phyloP scores from a whole-genome alignment of 2,113 vertebrate genomes.

The Zingel zingel region DNA sequence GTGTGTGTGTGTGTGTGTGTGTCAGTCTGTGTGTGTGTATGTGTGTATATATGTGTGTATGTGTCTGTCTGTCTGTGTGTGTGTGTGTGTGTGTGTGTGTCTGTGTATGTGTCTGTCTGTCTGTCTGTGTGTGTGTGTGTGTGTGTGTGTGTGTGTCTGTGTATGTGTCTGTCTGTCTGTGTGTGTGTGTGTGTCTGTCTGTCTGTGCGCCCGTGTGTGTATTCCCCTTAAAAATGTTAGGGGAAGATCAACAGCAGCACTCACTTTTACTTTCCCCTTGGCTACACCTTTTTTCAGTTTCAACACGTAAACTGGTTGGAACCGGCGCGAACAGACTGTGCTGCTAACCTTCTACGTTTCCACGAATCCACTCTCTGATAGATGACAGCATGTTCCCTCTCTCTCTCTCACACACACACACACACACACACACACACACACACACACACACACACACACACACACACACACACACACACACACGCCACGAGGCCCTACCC shows the following conservation, averaged over 20 bases:
- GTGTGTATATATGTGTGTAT: too few species aligned
- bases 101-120: neutral
- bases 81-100: too few species aligned
- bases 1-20: too few species aligned
- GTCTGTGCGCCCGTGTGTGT: neutral
- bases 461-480: constrained; percentile 23
- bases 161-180: neutral
- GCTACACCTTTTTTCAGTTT: constrained; percentile 10
- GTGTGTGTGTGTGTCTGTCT: neutral
- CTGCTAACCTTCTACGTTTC: constrained; percentile 36
- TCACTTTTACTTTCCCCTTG: constrained; percentile 52
- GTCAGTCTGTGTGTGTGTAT: too few species aligned
- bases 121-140: neutral
- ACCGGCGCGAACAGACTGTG: constrained; percentile 24
- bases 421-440: too few species aligned
- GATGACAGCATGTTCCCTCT: constrained; percentile 46
- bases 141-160: neutral
- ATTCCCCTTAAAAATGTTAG: constrained; percentile 30
- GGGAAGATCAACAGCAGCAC: constrained; percentile 17
- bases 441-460: neutral
- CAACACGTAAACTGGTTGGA: constrained; percentile 36
- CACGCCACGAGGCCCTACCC: constrained; percentile 1
- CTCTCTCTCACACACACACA: too few species aligned
- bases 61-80: too few species aligned
- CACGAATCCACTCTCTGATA: constrained; percentile 51